phyloP scores from a whole-genome alignment of 2,797 vertebrate genomes.

The Acipenser oxyrinchus region DNA sequence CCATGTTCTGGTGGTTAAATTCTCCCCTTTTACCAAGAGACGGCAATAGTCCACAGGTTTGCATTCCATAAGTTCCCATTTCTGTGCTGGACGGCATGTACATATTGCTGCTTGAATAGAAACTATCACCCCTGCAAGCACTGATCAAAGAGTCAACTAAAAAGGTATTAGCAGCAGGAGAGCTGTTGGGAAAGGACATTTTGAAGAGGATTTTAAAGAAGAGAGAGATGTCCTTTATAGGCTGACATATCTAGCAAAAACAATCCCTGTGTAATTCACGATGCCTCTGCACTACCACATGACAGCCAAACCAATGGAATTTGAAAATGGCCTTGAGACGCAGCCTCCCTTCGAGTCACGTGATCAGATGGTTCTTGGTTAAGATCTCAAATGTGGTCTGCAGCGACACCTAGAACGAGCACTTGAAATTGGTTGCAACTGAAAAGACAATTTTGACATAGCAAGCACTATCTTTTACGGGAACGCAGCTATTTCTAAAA shows the following conservation, averaged over 20 bases:
- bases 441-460: slow-evolving; percentile 22
- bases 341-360: slow-evolving; percentile 78
- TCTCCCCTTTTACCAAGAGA: slow-evolving; percentile 95
- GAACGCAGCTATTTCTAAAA: slow-evolving; percentile 4
- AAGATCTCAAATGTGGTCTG: slow-evolving; percentile 76
- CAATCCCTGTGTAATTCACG: slow-evolving; percentile 92
- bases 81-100: slow-evolving; percentile 95
- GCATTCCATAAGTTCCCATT: slow-evolving; percentile 98
- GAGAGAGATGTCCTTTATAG: slow-evolving; percentile 96
- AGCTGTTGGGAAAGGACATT: slow-evolving; percentile 99
- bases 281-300: slow-evolving; percentile 94
- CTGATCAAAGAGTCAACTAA: slow-evolving; percentile 97
- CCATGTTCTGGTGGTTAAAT: slow-evolving; percentile 93
- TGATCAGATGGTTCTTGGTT: slow-evolving; percentile 55
- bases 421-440: slow-evolving; percentile 60
- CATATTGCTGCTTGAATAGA: slow-evolving; percentile 97
- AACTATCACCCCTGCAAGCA: slow-evolving; percentile 95
- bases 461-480: slow-evolving; percentile 8
- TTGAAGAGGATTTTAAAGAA: slow-evolving; percentile 85
- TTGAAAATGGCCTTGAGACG: slow-evolving; percentile 97
- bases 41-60: slow-evolving; percentile 99
- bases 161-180: slow-evolving; percentile 95
- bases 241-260: slow-evolving; percentile 99
- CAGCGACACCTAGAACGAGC: slow-evolving; percentile 87
- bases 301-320: slow-evolving; percentile 98